Conservation (phyloP, 2,113 vertebrate genomes). For the Mellivora capensis region DNA sequence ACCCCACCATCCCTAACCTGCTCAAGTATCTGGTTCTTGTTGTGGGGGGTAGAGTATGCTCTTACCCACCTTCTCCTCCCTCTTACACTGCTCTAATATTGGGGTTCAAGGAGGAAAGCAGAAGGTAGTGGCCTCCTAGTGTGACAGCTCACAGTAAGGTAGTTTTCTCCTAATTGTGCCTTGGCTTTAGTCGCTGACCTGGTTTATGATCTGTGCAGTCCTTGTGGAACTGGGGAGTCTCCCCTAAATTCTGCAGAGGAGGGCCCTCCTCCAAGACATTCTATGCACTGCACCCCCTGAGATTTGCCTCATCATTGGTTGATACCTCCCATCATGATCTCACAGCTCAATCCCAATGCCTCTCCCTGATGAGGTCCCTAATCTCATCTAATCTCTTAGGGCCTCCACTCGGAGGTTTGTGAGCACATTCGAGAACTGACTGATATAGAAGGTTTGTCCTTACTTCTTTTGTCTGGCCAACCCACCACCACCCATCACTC, state of each 20-base stretch:
- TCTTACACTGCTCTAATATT: neutral
- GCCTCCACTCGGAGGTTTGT: neutral
- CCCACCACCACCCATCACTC: neutral
- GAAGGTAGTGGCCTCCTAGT: neutral
- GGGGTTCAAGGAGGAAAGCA: neutral
- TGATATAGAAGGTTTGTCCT: neutral
- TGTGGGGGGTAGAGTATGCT: neutral
- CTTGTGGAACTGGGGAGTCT: neutral
- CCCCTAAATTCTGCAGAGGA: neutral
- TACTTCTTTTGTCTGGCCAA: neutral
- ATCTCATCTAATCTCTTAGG: neutral
- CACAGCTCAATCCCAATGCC: neutral
- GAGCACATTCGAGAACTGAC: neutral
- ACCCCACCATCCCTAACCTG: neutral
- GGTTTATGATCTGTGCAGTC: neutral
- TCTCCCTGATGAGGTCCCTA: neutral
- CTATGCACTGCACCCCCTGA: neutral
- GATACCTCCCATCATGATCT: neutral
- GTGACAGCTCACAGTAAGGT: neutral
- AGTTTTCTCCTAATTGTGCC: neutral
- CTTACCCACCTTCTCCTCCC: neutral
- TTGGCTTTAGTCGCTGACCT: neutral
- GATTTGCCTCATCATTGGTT: neutral
- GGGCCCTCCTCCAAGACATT: neutral
- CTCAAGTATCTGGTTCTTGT: neutral